Evolutionary conservation across 2,797 vertebrate genomes (phyloP).

Genomic region (Arrhamphus sclerolepis): DNA sequence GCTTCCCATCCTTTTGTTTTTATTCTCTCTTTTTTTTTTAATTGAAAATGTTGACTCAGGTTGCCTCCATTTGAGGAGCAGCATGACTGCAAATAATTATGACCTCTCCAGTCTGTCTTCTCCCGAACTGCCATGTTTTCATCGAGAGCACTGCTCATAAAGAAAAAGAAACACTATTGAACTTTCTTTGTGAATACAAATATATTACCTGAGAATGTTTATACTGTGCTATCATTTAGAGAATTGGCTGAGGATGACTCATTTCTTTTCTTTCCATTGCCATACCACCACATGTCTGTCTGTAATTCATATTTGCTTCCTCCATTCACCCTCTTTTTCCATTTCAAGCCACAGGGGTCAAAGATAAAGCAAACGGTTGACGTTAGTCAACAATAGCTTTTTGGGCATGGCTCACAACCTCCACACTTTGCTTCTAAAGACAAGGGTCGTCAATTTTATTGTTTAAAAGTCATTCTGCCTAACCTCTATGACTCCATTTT

Average conservation of each 20-base stretch:
- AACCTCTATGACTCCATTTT: constrained; percentile 83
- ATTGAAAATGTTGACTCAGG: constrained; percentile 81
- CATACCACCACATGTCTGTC: constrained; percentile 43
- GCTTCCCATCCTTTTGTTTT: constrained; percentile 71
- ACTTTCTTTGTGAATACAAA: constrained; percentile 66
- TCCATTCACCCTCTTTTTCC: constrained; percentile 60
- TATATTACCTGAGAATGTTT: constrained; percentile 55
- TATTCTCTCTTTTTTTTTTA: constrained; percentile 70
- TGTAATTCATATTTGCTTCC: constrained; percentile 73
- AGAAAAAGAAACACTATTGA: constrained; percentile 19
- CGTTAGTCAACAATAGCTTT: constrained; percentile 79
- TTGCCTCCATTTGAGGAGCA: constrained; percentile 80
- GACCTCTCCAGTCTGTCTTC: constrained; percentile 73
- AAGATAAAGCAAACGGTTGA: constrained; percentile 71
- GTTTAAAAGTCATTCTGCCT: constrained; percentile 86
- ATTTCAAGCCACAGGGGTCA: constrained; percentile 78
- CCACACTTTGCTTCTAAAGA: constrained; percentile 75
- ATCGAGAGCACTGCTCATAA: constrained; percentile 27
- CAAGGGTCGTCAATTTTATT: constrained; percentile 84
- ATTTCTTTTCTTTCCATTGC: constrained; percentile 53
- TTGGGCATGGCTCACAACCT: constrained; percentile 78
- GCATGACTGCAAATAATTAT: constrained; percentile 75
- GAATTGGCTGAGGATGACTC: constrained; percentile 69
- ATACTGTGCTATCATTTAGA: constrained; percentile 44
- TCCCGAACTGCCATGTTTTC: constrained; percentile 54